phyloP scores from a whole-genome alignment of 1,140 invertebrate genomes.

The Galleria mellonella region DNA sequence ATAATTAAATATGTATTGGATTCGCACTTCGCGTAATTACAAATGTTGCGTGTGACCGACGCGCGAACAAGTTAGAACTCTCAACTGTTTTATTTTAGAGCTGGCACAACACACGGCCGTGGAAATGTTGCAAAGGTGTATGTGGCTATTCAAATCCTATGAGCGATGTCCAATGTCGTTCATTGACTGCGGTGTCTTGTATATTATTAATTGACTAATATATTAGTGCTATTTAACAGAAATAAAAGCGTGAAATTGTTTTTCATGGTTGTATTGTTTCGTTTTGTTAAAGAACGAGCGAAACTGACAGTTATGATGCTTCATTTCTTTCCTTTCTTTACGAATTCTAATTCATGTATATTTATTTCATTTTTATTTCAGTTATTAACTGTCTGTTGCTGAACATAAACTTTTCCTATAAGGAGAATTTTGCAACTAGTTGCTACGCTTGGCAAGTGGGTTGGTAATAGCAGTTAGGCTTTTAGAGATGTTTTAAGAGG shows the following conservation, averaged over 20 bases:
- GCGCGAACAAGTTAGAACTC: conserved; percentile 2
- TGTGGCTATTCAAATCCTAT: conserved; percentile 29
- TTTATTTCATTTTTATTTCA: too few relatives aligned
- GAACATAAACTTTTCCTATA: too few relatives aligned
- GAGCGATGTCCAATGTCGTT: conserved; percentile 52
- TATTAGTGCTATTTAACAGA: conserved; percentile 2
- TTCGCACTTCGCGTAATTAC: not conserved
- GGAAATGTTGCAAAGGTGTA: conserved; percentile 61
- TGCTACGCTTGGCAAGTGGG: too few relatives aligned
- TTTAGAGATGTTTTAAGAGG: too few relatives aligned
- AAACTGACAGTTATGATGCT: too few relatives aligned
- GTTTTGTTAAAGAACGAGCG: not conserved
- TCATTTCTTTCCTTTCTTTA: too few relatives aligned
- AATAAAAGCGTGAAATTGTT: conserved; percentile 15
- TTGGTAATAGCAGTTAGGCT: too few relatives aligned
- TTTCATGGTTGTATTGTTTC: conserved; percentile 1
- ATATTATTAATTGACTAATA: conserved; percentile 22
- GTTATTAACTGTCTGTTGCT: too few relatives aligned
- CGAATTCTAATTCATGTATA: too few relatives aligned
- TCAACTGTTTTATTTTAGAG: conserved; percentile 70
- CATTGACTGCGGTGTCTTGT: conserved; percentile 39
- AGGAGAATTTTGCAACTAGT: too few relatives aligned
- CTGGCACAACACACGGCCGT: conserved; percentile 48
- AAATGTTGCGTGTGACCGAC: conserved; percentile 3
- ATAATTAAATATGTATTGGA: too few relatives aligned